Evolutionary conservation across 2,797 vertebrate genomes (phyloP).

Genomic region (Enteromius viviparus): DNA sequence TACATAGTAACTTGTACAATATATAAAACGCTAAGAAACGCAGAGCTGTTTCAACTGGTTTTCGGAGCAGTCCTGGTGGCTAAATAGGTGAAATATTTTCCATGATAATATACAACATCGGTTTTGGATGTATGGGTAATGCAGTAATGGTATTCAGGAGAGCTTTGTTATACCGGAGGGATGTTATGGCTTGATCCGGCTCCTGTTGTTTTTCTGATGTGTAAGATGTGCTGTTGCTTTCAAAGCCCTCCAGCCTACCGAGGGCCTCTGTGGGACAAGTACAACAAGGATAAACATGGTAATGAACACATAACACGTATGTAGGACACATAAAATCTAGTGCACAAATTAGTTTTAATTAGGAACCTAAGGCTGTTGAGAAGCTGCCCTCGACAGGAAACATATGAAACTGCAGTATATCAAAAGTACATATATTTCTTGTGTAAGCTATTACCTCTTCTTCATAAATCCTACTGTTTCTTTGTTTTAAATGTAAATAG

Average conservation of each 20-base stretch:
- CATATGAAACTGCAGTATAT: neutral
- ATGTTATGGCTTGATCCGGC: slow-evolving; percentile 39
- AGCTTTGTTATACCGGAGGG: slow-evolving; percentile 68
- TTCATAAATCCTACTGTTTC: neutral
- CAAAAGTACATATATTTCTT: neutral
- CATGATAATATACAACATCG: neutral
- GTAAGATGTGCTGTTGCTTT: neutral
- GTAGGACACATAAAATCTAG: neutral
- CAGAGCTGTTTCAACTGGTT: neutral
- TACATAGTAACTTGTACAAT: neutral
- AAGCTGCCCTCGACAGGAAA: neutral
- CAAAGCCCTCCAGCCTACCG: slow-evolving; percentile 30
- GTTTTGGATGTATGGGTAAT: neutral
- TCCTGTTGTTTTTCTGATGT: slow-evolving; percentile 7
- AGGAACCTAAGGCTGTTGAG: neutral
- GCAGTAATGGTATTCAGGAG: neutral
- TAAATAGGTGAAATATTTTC: neutral
- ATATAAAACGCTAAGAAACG: neutral
- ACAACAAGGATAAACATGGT: neutral
- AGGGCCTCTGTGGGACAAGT: slow-evolving; percentile 47
- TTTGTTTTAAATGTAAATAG: neutral
- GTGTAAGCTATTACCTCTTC: neutral
- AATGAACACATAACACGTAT: slow-evolving; percentile 11
- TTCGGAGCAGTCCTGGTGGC: neutral
- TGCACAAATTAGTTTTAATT: slow-evolving; percentile 4